A percentile compares a stretch with the other conserved stretches of the same genome.
Evolutionary conservation across 1,140 invertebrate genomes (phyloP).

Genomic region (Apis laboriosa): DNA sequence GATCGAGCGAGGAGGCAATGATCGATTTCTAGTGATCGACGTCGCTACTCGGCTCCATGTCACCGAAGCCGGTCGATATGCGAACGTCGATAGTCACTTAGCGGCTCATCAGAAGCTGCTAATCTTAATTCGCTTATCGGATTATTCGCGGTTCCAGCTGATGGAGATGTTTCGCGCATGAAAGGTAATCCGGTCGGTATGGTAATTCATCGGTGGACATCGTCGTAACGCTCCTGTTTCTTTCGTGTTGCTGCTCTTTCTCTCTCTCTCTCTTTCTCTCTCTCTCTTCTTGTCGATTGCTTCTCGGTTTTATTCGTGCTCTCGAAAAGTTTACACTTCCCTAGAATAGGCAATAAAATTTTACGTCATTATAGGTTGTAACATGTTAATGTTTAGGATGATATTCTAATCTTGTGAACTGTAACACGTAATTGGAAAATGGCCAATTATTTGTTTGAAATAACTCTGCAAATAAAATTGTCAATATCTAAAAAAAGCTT

Average conservation of each 20-base stretch:
- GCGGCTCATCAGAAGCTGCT: constrained; percentile 76
- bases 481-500: no score
- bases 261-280: not conserved
- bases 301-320: no score
- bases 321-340: not conserved
- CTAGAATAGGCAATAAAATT: not conserved
- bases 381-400: not conserved
- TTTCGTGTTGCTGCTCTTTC: not conserved
- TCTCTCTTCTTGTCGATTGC: not conserved
- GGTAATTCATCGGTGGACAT: constrained; percentile 70
- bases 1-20: constrained; percentile 26
- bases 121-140: constrained; percentile 79
- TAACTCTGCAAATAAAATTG: no score
- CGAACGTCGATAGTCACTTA: constrained; percentile 75
- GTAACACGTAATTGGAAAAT: no score
- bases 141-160: constrained; percentile 68
- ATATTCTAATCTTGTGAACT: not conserved
- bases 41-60: constrained; percentile 55
- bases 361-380: not conserved
- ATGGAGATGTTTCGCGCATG: constrained; percentile 76
- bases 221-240: constrained; percentile 8
- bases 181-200: constrained; percentile 77
- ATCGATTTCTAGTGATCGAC: constrained; percentile 40
- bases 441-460: no score
- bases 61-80: constrained; percentile 68